Evolutionary conservation across 2,797 vertebrate genomes (phyloP).

Genomic region (Anguilla megastoma): DNA sequence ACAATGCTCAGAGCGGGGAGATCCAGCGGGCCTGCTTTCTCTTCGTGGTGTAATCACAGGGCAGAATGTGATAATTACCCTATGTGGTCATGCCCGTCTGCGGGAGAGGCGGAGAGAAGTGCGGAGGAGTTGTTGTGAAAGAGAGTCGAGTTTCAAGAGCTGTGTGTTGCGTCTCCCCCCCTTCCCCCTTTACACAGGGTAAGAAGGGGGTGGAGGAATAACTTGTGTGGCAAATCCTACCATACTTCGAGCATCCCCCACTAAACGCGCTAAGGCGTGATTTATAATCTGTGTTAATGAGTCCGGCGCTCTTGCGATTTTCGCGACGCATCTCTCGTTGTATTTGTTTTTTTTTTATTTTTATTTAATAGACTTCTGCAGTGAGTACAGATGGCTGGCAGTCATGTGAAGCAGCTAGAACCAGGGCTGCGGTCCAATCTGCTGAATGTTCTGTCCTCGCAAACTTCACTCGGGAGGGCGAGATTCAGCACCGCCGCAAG

Average conservation of each 20-base stretch:
- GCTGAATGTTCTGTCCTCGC: neutral
- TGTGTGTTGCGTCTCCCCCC: neutral
- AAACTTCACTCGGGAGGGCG: neutral
- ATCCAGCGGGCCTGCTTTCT: neutral
- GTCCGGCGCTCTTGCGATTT: neutral
- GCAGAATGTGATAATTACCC: slow-evolving; percentile 15
- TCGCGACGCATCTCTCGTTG: neutral
- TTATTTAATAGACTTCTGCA: neutral
- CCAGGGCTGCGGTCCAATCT: neutral
- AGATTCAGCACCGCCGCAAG: neutral
- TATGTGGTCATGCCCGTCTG: neutral
- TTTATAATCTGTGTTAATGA: neutral
- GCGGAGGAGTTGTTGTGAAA: slow-evolving; percentile 10
- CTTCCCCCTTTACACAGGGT: neutral
- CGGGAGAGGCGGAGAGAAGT: neutral
- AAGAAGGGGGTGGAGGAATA: neutral
- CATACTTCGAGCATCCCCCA: neutral
- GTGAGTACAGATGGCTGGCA: neutral
- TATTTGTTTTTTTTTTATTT: neutral
- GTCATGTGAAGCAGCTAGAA: neutral
- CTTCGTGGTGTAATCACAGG: neutral
- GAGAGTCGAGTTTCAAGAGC: neutral
- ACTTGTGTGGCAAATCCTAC: neutral
- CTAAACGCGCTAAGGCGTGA: neutral
- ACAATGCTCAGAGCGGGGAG: neutral